Base-by-base conservation (phyloP, 2,113 vertebrate genomes). In the Cacatua alba region DNA sequence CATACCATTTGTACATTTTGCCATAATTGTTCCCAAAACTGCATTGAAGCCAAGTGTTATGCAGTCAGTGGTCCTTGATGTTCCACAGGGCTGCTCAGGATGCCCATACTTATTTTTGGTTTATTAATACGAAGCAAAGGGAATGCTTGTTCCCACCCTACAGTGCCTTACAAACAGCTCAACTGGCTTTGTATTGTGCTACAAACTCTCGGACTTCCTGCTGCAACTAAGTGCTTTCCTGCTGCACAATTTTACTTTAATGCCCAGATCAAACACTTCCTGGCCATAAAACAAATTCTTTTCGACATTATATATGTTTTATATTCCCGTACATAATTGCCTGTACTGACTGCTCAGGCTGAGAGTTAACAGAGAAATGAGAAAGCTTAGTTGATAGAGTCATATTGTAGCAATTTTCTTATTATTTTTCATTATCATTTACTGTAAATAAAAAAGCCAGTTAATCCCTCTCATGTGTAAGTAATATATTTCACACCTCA, bases 241-340 rank as follows among this genome's bases (percentile, higher is more conserved):
- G 43, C 86, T 93, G 60, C 71, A 71, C 33, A 69, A 70, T 62
- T 91, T 72, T 55, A 85, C 71, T 92, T 94, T 88, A 96, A 97
- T 95, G 70, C n/a, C 57, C 60, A 92, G 70, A 96, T 97, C 95
- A 97, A 97, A 96, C 71, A 59, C 39, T 91, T 94, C 33, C n/a
- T 76, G 59, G 65, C 41, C 88, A 87, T 31, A 80, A 86, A 94
- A 72, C 44, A 94, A 96, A 94, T 89, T 82, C 21, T 20, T 94
- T 87, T 85, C 89, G 88, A 94, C 65, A 88, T 79, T 63, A 65
- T 79, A 62, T 86, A 88, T 11, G 12, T 62, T 93, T 92, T 79
- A 85, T 75, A 92, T 72, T 79, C 79, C 88, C 86, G 94, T 53
- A 80, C 25, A 68, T 92, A 96, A 88, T 95, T 94, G 77, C 25